Evolutionary conservation across 1,140 invertebrate species (phyloP).

Genomic region (Branchinecta lindahli): DNA sequence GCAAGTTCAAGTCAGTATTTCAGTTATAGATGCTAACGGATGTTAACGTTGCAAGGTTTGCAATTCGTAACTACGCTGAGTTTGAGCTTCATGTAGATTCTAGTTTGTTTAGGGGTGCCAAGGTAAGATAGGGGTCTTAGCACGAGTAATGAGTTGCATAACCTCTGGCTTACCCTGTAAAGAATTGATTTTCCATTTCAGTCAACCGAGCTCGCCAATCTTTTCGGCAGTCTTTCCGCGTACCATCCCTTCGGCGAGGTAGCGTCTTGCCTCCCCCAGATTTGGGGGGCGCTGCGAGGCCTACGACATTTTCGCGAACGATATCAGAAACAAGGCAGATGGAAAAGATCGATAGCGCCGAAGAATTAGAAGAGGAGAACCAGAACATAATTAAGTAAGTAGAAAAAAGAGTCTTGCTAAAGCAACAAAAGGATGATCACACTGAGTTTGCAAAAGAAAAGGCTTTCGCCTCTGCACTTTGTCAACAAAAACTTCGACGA

Average conservation of each 20-base stretch:
- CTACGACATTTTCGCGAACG: constrained; percentile 24
- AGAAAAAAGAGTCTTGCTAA: not conserved
- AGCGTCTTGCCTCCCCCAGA: constrained; percentile 31
- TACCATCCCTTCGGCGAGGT: constrained; percentile 30
- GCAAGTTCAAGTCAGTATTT: no score
- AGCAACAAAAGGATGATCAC: not conserved
- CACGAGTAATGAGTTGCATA: no score
- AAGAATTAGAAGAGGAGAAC: not conserved
- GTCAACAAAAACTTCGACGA: no score
- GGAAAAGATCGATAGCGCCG: constrained; percentile 23
- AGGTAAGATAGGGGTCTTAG: no score
- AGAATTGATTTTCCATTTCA: constrained; percentile 27
- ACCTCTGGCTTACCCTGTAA: no score
- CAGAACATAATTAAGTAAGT: constrained; percentile 9
- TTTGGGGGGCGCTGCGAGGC: constrained; percentile 27
- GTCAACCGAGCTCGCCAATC: constrained; percentile 50
- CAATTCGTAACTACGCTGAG: no score
- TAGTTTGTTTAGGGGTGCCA: no score
- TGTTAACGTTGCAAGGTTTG: no score
- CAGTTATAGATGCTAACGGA: no score
- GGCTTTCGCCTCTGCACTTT: no score
- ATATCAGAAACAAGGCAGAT: constrained; percentile 33
- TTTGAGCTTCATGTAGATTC: no score
- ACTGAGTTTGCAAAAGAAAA: no score
- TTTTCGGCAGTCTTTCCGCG: constrained; percentile 37